Conservation (phyloP, 1,140 invertebrate species). For the Zaprionus capensis region DNA sequence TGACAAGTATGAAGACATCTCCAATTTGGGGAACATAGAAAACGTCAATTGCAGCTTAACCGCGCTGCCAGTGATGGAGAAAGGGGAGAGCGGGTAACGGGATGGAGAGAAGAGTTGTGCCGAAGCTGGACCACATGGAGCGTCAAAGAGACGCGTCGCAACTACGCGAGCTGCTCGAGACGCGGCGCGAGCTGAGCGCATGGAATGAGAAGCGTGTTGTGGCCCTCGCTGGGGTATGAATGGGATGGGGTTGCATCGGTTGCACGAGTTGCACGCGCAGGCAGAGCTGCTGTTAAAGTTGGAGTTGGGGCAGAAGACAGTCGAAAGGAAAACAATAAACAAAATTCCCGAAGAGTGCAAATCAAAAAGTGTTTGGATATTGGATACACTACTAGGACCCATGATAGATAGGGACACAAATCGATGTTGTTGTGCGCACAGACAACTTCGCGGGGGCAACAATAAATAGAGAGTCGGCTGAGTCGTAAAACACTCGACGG, state of each 20-base stretch:
- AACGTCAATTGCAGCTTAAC: slow-evolving; percentile 30
- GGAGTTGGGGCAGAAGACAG: slow-evolving; percentile 29
- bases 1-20: slow-evolving; percentile 15
- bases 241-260: not conserved
- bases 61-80: not conserved
- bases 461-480: slow-evolving; percentile 8
- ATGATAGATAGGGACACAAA: slow-evolving; percentile 12
- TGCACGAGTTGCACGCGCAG: not conserved
- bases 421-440: slow-evolving; percentile 27
- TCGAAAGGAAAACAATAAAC: slow-evolving; percentile 48
- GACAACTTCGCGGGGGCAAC: slow-evolving; percentile 67
- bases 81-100: not conserved
- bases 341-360: slow-evolving; percentile 47
- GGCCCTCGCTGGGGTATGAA: not conserved
- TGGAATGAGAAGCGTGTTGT: slow-evolving; percentile 32
- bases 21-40: slow-evolving; percentile 15
- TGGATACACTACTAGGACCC: slow-evolving; percentile 9
- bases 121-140: slow-evolving; percentile 53
- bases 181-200: slow-evolving; percentile 6
- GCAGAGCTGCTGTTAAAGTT: slow-evolving; percentile 11
- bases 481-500: slow-evolving; percentile 60
- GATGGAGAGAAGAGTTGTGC: not conserved
- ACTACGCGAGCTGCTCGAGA: slow-evolving; percentile 10
- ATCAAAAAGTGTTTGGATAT: slow-evolving; percentile 40
- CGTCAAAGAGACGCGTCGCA: slow-evolving; percentile 35